Evolutionary conservation across 2,797 vertebrate species (phyloP), one percentile per base, ranked within the genome.

Genomic region (Triplophysa yarkandensis): DNA sequence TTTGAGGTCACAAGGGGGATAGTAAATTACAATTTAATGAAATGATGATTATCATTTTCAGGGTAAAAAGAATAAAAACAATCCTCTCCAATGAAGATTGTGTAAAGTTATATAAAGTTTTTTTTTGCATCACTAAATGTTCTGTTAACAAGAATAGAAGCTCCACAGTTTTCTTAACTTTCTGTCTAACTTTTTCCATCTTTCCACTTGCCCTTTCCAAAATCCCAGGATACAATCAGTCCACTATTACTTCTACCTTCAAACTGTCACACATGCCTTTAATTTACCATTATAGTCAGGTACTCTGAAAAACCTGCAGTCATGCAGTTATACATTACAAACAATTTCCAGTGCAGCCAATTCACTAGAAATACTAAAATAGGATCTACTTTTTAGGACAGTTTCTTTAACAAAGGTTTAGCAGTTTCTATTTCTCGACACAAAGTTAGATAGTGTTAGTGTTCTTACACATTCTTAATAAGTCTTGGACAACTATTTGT

Each of bases 111-210:
- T 44, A 2, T n/a, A 44, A 32, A 27, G 25, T 44, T 30, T 2
- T 32, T 34, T 44, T 30, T 2, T 32, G 23, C 28, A 16, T 16
- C 11, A 28, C 43, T 6, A 57, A 16, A 2, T 1, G 1, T 11
- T 14, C 14, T 25, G 5, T 27, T 46, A 60, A 46, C 2, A 16
- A 6, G 19, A 60, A 25, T 36, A 70, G 19, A 60, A 3, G 9
- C 28, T 46, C 11, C 21, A 46, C 17, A 19, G 52, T 57, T 60
- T 19, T 60, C 68, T 25, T 34, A n/a, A 6, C 13, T 27, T 70
- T 44, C n/a, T 17, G 10, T 32, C 61, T 64, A 21, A 19, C 39
- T 32, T 58, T 10, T 69, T 68, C 67, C 66, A 44, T 39, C 68
- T 60, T 70, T 70, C 68, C n/a, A 43, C n/a, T 6, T 2, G 10